Evolutionary conservation across 2,888 invertebrate species (phyloP), one percentile per base, ranked within the genome.

Genomic region (Eretmocerus hayati): DNA sequence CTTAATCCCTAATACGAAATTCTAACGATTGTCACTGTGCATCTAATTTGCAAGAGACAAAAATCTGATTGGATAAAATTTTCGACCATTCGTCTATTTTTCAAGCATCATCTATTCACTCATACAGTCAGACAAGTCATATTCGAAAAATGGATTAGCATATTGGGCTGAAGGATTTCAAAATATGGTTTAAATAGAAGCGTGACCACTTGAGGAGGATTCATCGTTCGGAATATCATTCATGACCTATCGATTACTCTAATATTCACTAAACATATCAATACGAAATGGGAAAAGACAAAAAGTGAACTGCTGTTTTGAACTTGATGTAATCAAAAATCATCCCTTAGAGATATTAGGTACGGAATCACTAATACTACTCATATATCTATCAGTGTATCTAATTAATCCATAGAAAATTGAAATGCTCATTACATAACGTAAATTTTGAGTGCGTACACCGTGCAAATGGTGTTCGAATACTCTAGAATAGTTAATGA

Each of bases 291-390:
- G 56, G 56, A 56, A 45, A 55, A 55, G 6, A 51, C 53, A 42
- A 46, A 50, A 45, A 53, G 47, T 26, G n/a, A 54, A 59, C 54
- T 58, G 61, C 65, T 60, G 64, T 63, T 60, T 44, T 53, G 62
- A 63, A 64, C 64, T 67, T 67, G 64, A 67, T 58, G 64, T 66
- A 66, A 64, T 69, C 65, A 48, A 69, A 69, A 68, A 68, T 67
- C 70, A 69, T 67, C 69, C 69, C 69, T 65, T 71, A 71, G 68
- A 67, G 58, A 65, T 55, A 30, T 67, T 71, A 70, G 70, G 71
- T 71, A 71, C 67, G 69, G 58, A 69, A 66, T 65, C 62, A 68
- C 62, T 64, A 69, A 69, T 67, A 66, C 63, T 65, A 64, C 65
- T 67, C 26, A 38, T 64, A 67, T 65, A 65, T 66, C 63, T 69